phyloP scores from a whole-genome alignment of 1,140 invertebrate genomes.

The Ceratina australensis region DNA sequence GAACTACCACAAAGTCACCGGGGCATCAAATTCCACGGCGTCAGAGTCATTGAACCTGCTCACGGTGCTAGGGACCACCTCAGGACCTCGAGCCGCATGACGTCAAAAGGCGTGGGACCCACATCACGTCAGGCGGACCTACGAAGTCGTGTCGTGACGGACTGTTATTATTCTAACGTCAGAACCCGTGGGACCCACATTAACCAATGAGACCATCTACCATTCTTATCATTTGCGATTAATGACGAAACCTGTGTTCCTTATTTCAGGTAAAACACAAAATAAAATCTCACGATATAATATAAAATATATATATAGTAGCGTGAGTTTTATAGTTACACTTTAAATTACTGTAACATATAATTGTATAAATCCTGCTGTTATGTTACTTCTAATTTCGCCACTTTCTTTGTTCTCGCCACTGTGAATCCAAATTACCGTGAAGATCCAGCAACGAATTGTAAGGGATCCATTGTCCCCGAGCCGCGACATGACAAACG shows the following conservation, averaged over 20 bases:
- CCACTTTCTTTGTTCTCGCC: not conserved
- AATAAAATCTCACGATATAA: not conserved
- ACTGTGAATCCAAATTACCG: not conserved
- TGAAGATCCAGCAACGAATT: constrained; percentile 16
- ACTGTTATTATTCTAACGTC: no score
- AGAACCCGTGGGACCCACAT: no score
- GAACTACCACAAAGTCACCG: not conserved
- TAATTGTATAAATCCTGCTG: no score
- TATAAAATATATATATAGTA: not conserved
- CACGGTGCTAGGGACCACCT: not conserved
- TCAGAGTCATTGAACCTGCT: not conserved
- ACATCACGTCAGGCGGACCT: no score
- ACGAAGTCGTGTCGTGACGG: no score
- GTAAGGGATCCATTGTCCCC: constrained; percentile 6
- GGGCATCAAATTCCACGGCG: not conserved
- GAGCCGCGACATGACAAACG: constrained; percentile 15
- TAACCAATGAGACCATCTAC: no score
- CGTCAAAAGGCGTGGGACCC: no score
- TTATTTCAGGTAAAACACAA: no score
- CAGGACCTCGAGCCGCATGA: not conserved
- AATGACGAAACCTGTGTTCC: no score
- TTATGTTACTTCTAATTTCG: not conserved
- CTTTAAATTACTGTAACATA: no score
- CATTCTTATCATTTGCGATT: no score
- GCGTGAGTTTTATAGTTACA: no score